Evolutionary conservation across 2,888 invertebrate species (phyloP).

Genomic region (Steinernema carpocapsae): DNA sequence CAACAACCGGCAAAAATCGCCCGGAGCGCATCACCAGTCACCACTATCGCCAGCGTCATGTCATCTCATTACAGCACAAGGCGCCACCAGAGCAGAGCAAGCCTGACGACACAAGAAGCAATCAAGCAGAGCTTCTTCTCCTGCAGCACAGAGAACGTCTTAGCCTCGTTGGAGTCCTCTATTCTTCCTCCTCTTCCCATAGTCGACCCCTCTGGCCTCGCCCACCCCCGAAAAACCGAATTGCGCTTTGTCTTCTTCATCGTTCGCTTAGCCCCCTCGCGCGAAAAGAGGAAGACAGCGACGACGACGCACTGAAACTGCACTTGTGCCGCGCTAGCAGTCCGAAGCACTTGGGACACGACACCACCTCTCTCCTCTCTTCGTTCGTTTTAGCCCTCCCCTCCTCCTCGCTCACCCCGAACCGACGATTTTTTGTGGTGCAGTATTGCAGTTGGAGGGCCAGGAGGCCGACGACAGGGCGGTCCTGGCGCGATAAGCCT

Average conservation of each 20-base stretch:
- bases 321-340: conserved; percentile 1
- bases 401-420: not conserved
- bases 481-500: conserved; percentile 21
- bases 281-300: not conserved
- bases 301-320: conserved; percentile 5
- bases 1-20: conserved; percentile 33
- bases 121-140: not conserved
- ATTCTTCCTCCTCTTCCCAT: too few relatives aligned
- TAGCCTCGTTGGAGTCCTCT: too few relatives aligned
- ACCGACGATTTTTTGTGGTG: not conserved
- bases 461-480: not conserved
- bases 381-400: not conserved
- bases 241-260: too few relatives aligned
- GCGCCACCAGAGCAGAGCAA: not conserved
- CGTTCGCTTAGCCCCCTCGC: too few relatives aligned
- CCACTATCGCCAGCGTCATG: not conserved
- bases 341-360: not conserved
- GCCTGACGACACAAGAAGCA: too few relatives aligned
- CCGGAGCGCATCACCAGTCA: conserved; percentile 21
- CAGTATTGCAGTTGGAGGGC: not conserved
- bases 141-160: not conserved
- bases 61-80: conserved; percentile 18
- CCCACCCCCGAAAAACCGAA: conserved; percentile 23
- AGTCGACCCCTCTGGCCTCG: not conserved
- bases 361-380: not conserved